Evolutionary conservation across 2,113 vertebrate genomes (phyloP), one percentile per base, ranked within the genome.

Genomic region (Epinephelus lanceolatus): DNA sequence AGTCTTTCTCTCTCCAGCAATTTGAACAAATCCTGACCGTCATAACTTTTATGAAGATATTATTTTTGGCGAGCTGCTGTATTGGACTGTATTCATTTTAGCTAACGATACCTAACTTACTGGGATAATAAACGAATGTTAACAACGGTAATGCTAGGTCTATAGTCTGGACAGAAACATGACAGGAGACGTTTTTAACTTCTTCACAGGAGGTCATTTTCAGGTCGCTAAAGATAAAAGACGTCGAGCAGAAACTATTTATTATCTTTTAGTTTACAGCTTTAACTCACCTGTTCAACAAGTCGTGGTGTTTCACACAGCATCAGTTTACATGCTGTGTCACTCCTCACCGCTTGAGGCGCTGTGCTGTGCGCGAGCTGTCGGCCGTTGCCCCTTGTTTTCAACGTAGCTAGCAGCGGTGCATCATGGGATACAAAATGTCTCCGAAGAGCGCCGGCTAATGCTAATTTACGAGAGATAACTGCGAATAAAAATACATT

Each of bases 351-450:
- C 88, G 10, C 5, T 25, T 0, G 80, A 63, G 55, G 76, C 82
- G 85, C 80, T 82, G n/a, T 13, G 53, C 11, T 55, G 27, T 27
- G 27, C 4, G 12, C n/a, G 8, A 6, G 1, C 55, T 21, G 40
- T 12, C 18, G 2, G 57, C 2, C 1, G 9, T 33, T 55, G 55
- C 15, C 77, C 15, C 42, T 14, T 81, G 73, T 91, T 83, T 75
- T 78, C 30, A 83, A 70, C 47, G 27, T 33, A 45, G 40, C 17
- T 3, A 1, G 47, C 60, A 6, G 80, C 61, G 75, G 57, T 93
- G 94, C 93, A 93, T 92, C 45, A 72, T 89, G 94, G 94, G 94
- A 91, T 90, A 72, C 86, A 93, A 94, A 74, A 94, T 95, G 93
- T 66, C 90, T 67, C 60, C 84, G 0, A 21, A 40, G 70, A 45